Conservation (phyloP, 2,113 vertebrate species). For the Laticauda laticaudata region DNA sequence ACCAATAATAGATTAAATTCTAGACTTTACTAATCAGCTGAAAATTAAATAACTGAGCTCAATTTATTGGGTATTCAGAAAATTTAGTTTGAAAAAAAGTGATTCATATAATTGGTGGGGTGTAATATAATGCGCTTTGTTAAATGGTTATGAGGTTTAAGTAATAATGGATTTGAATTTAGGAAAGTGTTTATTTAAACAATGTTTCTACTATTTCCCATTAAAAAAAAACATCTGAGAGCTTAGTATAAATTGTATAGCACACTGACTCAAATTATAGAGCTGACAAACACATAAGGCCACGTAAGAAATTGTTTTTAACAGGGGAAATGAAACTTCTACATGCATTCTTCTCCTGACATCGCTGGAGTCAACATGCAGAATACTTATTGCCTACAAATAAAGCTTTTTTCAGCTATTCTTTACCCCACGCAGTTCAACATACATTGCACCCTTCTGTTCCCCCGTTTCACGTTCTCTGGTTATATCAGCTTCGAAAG, state of each 20-base stretch:
- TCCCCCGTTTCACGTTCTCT: background rate
- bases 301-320: background rate
- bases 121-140: background rate
- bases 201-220: background rate
- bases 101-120: background rate
- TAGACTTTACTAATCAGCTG: background rate
- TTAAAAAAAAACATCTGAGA: background rate
- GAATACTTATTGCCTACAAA: background rate
- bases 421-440: background rate
- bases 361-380: background rate
- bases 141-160: background rate
- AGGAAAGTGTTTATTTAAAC: background rate
- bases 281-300: background rate
- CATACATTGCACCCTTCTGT: background rate
- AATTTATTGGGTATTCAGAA: background rate
- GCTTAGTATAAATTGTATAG: background rate
- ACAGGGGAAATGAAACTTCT: background rate
- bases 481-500: background rate
- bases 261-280: background rate
- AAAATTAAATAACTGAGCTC: background rate
- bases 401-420: background rate
- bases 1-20: background rate
- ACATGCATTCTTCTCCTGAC: background rate
- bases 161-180: background rate
- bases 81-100: background rate